A percentile compares a stretch with the other conserved stretches of the same genome.
Evolutionary conservation across 2,888 invertebrate species (phyloP).

Genomic region (Drosophila longiperda): DNA sequence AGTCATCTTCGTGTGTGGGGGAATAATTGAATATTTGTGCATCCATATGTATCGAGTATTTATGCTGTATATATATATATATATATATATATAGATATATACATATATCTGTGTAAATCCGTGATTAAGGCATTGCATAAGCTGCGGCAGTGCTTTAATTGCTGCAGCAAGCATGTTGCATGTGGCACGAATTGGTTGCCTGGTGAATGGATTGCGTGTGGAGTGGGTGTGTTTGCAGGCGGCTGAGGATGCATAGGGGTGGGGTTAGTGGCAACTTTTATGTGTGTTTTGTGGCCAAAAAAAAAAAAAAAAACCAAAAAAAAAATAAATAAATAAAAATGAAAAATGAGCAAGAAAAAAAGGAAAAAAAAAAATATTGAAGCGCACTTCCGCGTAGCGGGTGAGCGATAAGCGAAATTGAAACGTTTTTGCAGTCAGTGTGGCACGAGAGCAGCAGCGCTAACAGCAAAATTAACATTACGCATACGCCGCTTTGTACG

Average conservation of each 20-base stretch:
- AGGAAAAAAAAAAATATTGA: constrained; percentile 23
- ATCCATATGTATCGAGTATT: background rate
- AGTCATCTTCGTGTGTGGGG: constrained; percentile 12
- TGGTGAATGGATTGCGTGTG: constrained; percentile 20
- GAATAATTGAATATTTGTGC: constrained; percentile 6
- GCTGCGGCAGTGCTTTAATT: constrained; percentile 58
- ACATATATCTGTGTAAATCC: constrained; percentile 40
- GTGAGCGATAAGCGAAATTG: constrained; percentile 58
- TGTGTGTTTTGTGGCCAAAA: constrained; percentile 50
- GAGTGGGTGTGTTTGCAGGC: background rate
- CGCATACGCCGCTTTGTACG: constrained; percentile 77
- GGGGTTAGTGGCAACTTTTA: constrained; percentile 1
- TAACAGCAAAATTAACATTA: constrained; percentile 70
- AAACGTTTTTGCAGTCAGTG: constrained; percentile 79
- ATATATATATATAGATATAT: background rate
- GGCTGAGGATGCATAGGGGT: background rate
- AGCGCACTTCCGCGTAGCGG: constrained; percentile 53
- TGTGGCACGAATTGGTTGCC: constrained; percentile 65
- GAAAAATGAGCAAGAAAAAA: background rate
- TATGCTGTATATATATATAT: background rate
- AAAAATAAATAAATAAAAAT: background rate
- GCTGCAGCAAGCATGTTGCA: constrained; percentile 61
- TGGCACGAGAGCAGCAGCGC: constrained; percentile 76
- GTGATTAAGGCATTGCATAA: constrained; percentile 56
- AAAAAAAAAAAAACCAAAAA: background rate